These are phyloP conservation scores for Liposcelis brunnea DNA, from an alignment of 2,888 invertebrate genomes.

Conservation along the genomic window DNA sequence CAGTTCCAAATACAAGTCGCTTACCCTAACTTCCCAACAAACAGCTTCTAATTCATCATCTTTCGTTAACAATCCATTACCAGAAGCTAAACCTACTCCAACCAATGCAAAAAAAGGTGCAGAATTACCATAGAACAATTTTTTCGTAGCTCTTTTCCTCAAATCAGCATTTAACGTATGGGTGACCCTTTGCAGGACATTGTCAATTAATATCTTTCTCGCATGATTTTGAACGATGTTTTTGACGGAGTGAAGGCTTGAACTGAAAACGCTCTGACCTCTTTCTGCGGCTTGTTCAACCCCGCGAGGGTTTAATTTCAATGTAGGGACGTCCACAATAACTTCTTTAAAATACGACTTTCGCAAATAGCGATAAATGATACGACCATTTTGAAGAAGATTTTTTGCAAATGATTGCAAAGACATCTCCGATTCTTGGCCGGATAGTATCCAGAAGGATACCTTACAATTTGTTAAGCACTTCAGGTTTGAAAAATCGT, in stretches of 20 bases:
- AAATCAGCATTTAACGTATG: slow-evolving; percentile 44
- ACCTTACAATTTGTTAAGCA: neutral
- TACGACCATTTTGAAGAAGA: slow-evolving; percentile 42
- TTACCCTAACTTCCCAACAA: slow-evolving; percentile 58
- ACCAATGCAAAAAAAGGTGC: slow-evolving; percentile 57
- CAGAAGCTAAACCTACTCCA: slow-evolving; percentile 53
- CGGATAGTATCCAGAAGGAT: slow-evolving; percentile 11
- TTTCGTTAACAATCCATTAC: slow-evolving; percentile 52
- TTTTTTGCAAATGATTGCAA: slow-evolving; percentile 20
- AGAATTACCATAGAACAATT: slow-evolving; percentile 47
- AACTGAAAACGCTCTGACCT: slow-evolving; percentile 13
- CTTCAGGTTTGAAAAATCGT: neutral
- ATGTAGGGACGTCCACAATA: slow-evolving; percentile 17
- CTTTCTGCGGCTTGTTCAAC: slow-evolving; percentile 12
- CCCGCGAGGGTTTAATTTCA: slow-evolving; percentile 17
- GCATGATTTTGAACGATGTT: slow-evolving; percentile 30
- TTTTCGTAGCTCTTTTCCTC: slow-evolving; percentile 41
- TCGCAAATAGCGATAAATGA: slow-evolving; percentile 29
- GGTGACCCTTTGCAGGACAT: slow-evolving; percentile 48
- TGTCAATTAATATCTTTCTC: slow-evolving; percentile 47
- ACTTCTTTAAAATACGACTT: slow-evolving; percentile 14
- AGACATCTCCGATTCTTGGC: slow-evolving; percentile 13
- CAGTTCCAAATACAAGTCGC: slow-evolving; percentile 14
- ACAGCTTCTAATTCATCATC: slow-evolving; percentile 62
- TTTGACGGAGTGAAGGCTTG: slow-evolving; percentile 21